A percentile compares a stretch with the other conserved stretches of the same genome.
These are phyloP conservation scores for Hemaris fuciformis DNA, from an alignment of 2,888 invertebrate genomes.

Conservation along the genomic window DNA sequence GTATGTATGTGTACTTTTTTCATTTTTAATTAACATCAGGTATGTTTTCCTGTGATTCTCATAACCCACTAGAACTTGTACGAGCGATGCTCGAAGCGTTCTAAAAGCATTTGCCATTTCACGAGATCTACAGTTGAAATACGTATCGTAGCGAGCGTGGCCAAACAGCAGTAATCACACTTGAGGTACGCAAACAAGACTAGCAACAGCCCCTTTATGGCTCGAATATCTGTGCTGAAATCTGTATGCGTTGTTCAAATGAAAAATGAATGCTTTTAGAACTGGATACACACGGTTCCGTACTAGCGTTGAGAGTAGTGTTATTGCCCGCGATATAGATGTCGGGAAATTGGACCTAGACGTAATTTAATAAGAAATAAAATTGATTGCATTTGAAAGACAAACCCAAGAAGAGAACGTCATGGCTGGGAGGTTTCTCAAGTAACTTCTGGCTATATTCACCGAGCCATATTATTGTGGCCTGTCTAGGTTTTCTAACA, in stretches of 20 bases:
- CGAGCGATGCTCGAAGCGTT: neutral
- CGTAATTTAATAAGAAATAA: too few species aligned
- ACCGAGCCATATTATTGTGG: too few species aligned
- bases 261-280: neutral
- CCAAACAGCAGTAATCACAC: slow-evolving; percentile 2
- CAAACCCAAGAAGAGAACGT: too few species aligned
- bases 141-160: neutral
- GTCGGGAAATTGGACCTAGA: too few species aligned
- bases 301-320: too few species aligned
- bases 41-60: neutral
- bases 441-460: too few species aligned
- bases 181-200: neutral
- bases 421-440: too few species aligned
- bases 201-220: neutral
- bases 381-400: too few species aligned
- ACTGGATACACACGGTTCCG: neutral
- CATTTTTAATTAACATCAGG: too few species aligned
- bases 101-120: neutral
- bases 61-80: neutral
- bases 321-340: too few species aligned
- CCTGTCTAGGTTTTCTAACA: too few species aligned
- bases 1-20: too few species aligned
- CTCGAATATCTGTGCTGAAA: neutral
- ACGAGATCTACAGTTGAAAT: neutral
- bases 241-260: neutral